A percentile compares a stretch with the other conserved stretches of the same genome.
phyloP scores from a whole-genome alignment of 64 coral and sea anemone genomes.

The Anthopleura sola region DNA sequence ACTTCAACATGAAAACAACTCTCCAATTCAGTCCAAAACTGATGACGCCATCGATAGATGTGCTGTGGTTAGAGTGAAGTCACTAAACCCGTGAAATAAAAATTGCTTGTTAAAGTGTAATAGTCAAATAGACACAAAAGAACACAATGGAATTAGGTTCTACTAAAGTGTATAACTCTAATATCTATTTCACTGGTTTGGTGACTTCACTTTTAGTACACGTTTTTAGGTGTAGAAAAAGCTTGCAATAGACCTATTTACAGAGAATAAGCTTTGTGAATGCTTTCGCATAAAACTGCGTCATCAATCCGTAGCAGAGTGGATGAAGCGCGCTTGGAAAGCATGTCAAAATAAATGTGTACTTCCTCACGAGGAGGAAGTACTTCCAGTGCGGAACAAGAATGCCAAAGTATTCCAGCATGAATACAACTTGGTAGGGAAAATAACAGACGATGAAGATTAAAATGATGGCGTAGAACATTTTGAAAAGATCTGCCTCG shows the following conservation, averaged over 20 bases:
- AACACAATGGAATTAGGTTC: too few species aligned
- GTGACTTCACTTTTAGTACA: too few species aligned
- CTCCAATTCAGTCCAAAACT: too few species aligned
- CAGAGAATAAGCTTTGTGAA: constrained; percentile 81
- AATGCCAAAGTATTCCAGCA: constrained; percentile 59
- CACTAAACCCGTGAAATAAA: too few species aligned
- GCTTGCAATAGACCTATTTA: background rate
- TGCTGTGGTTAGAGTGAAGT: too few species aligned
- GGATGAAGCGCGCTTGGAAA: constrained; percentile 82
- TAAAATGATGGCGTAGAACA: constrained; percentile 72
- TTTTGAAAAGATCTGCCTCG: constrained; percentile 66
- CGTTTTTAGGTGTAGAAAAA: too few species aligned
- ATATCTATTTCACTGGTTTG: too few species aligned
- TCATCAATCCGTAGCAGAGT: constrained; percentile 86
- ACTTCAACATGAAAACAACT: too few species aligned
- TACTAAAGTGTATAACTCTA: too few species aligned
- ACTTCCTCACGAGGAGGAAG: constrained; percentile 3
- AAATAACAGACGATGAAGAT: constrained; percentile 71
- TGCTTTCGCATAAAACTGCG: constrained; percentile 71
- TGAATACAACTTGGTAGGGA: constrained; percentile 64
- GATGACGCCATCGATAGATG: too few species aligned
- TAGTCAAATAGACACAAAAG: too few species aligned
- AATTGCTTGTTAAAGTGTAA: too few species aligned
- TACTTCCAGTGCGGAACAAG: constrained; percentile 33
- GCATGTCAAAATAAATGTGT: constrained; percentile 27